Evolutionary conservation across 2,888 invertebrate species (phyloP), one percentile per base, ranked within the genome.

Genomic region (Drosophila siamana): DNA sequence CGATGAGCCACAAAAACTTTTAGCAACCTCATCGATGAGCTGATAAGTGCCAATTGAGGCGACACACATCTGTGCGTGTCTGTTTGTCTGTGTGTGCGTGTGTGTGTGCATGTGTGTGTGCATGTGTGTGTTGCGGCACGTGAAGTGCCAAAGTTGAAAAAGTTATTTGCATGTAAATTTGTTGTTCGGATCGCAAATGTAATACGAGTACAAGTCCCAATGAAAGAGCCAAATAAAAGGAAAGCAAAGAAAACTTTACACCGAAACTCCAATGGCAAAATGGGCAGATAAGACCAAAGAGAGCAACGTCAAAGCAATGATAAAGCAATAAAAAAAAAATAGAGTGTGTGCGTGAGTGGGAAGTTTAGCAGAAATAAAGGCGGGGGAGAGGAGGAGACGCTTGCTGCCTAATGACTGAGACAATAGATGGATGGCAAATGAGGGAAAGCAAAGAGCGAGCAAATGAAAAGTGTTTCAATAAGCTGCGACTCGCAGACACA

Each of bases 121-220:
- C 50, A 61, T 41, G 33, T 63, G 46, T 51, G 54, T 61, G 38
- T 15, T 54, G 38, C 33, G 51, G 63, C 62, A 67, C 69, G 59
- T 65, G 62, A 85, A 82, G 80, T 77, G 72, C 60, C 73, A 87
- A 85, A 86, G 88, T 87, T 87, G 79, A 86, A 80, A 85, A 87
- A 86, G 86, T 86, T 86, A 86, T 87, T 86, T 86, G 85, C 88
- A 86, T 86, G 83, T 86, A 86, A 87, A 86, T 86, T 87, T 83
- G 86, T 79, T 86, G 79, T 69, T 80, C 80, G 79, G 70, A 79
- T 73, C 79, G 67, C 82, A 84, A 81, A 84, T 77, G 86, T 86
- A 83, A 83, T 78, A 83, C 84, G 16, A 38, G 15, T 19, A 41
- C 43, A 75, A 82, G 57, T 47, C 66, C 44, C 65, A 65, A 67